A percentile compares a stretch with the other conserved stretches of the same genome.
Evolutionary conservation across 1,140 invertebrate genomes (phyloP).

Genomic region (Coboldia fuscipes): DNA sequence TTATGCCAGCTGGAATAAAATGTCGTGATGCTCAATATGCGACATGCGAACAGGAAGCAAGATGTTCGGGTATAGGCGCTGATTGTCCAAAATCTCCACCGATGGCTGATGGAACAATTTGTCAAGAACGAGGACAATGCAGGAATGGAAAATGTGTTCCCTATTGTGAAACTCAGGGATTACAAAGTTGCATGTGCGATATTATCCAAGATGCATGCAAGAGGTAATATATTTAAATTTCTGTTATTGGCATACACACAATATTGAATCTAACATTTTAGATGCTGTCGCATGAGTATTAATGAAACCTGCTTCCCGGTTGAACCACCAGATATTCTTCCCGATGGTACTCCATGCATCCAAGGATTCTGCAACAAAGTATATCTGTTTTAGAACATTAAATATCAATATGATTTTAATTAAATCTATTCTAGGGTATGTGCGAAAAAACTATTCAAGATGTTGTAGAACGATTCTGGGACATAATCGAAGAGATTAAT

Average conservation of each 20-base stretch:
- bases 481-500: conserved; percentile 90
- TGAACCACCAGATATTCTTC: conserved; percentile 65
- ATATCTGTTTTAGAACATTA: conserved; percentile 5
- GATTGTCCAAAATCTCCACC: conserved; percentile 49
- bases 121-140: conserved; percentile 74
- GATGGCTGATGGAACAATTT: conserved; percentile 70
- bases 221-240: conserved; percentile 5
- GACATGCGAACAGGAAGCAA: conserved; percentile 73
- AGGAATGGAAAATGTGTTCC: conserved; percentile 68
- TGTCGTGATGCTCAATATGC: conserved; percentile 73
- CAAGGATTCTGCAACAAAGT: conserved; percentile 90
- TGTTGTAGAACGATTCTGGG: conserved; percentile 87
- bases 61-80: conserved; percentile 41
- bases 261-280: conserved; percentile 4
- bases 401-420: neutral
- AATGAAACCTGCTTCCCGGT: conserved; percentile 83
- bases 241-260: neutral
- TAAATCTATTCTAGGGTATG: conserved; percentile 39
- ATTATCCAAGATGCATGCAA: conserved; percentile 41
- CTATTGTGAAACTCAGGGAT: conserved; percentile 78
- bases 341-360: conserved; percentile 86
- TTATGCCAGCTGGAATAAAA: conserved; percentile 53
- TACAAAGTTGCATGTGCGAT: conserved; percentile 89
- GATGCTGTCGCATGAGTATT: conserved; percentile 73
- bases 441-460: conserved; percentile 90